Conservation (phyloP, 2,113 vertebrate genomes). For the Pipa parva region DNA sequence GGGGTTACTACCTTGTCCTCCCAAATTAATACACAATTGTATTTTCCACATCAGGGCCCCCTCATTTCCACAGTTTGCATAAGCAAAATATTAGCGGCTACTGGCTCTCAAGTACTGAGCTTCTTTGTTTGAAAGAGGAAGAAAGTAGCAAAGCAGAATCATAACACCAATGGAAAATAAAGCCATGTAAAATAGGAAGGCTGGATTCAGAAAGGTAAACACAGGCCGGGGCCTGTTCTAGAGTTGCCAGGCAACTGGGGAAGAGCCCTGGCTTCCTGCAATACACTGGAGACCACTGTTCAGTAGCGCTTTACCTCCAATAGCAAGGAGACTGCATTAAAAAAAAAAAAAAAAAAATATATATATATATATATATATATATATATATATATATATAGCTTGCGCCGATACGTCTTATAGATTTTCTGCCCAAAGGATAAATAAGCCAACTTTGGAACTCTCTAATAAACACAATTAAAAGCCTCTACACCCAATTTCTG, state of each 20-base stretch:
- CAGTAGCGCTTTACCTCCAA: not conserved
- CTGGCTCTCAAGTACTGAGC: slow-evolving; percentile 14
- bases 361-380: too few species aligned
- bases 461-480: too few species aligned
- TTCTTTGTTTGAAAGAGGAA: slow-evolving; percentile 24
- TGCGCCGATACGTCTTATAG: too few species aligned
- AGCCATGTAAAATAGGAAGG: slow-evolving; percentile 30
- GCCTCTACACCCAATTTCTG: too few species aligned
- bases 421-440: too few species aligned
- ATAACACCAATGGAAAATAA: slow-evolving; percentile 18
- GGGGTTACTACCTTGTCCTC: not conserved
- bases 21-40: not conserved
- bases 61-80: not conserved
- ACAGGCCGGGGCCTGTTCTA: slow-evolving; percentile 9
- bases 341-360: too few species aligned
- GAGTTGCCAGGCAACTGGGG: slow-evolving; percentile 28
- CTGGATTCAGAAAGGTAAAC: slow-evolving; percentile 24
- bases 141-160: not conserved
- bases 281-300: slow-evolving; percentile 12
- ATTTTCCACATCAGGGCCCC: not conserved
- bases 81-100: slow-evolving; percentile 14
- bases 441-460: too few species aligned
- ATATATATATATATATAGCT: too few species aligned
- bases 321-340: not conserved
- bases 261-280: slow-evolving; percentile 21